Base-by-base conservation (phyloP, 2,797 vertebrate species). In the Leptatherina wallacei region DNA sequence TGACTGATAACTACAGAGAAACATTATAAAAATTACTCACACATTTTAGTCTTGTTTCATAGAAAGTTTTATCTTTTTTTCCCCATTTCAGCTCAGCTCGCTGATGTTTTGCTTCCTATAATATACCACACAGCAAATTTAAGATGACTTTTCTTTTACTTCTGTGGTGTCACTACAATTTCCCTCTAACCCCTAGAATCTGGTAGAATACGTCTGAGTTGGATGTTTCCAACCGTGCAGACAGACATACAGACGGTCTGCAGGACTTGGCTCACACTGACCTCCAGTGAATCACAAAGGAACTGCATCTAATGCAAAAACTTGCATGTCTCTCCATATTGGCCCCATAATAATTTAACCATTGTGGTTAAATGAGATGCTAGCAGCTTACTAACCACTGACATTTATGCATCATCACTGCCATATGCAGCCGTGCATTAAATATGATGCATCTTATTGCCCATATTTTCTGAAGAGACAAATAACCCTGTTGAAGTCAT, bases 211-310 rank as follows among this genome's bases (percentile, higher is more conserved):
- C 8, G 22, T n/a, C 38, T 3, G 36, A 42, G 51, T 70, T 60
- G 14, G 16, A 74, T 30, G 22, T 20, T 29, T 32, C 52, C 18
- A 36, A 14, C 35, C 30, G 2, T 49, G 49, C 20, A 30, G 29
- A 63, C 32, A 33, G 36, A 29, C 14, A 13, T 24, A 47, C 20
- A n/a, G 60, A 56, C 14, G 4, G 9, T 11, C 36, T 33, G 11
- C 40, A 61, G 69, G 42, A 47, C 18, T 55, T 77, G 61, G 44
- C 58, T 82, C 55, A 85, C 70, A 82, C 83, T 84, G 90, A 66
- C 79, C 84, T 84, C 90, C 84, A 36, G 58, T 75, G 85, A 68
- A 52, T 3, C 0, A 4, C 2, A 42, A 3, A 29, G 22, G 60
- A 75, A 77, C 70, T 68, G 63, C 79, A 74, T 6, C 5, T 36